Conservation (phyloP, 2,113 vertebrate species). For the Polypterus bichir region DNA sequence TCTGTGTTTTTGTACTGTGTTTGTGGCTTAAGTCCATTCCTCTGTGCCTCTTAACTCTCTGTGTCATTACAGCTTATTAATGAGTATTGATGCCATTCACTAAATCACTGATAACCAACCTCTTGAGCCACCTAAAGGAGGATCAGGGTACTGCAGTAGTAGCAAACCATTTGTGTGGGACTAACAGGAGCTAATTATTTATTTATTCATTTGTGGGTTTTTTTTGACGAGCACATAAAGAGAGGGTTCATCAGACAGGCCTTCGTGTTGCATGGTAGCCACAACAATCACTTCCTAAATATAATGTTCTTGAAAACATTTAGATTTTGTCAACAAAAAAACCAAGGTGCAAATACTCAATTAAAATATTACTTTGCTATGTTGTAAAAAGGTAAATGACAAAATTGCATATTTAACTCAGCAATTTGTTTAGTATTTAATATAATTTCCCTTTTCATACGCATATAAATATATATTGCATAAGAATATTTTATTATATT, state of each 20-base stretch:
- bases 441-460: conserved; percentile 19
- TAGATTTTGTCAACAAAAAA: conserved; percentile 31
- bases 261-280: conserved; percentile 16
- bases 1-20: too few relatives aligned
- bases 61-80: too few relatives aligned
- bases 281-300: conserved; percentile 27
- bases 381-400: conserved; percentile 32
- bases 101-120: too few relatives aligned
- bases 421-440: conserved; percentile 21
- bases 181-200: too few relatives aligned
- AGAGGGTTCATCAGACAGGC: conserved; percentile 6
- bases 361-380: conserved; percentile 24
- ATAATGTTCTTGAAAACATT: conserved; percentile 35
- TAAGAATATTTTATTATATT: conserved; percentile 10
- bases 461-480: conserved; percentile 14
- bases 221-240: conserved; percentile 7
- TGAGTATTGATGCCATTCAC: too few relatives aligned
- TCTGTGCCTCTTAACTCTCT: too few relatives aligned
- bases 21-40: too few relatives aligned
- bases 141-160: too few relatives aligned
- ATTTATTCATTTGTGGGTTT: too few relatives aligned
- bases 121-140: too few relatives aligned
- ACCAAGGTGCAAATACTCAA: conserved; percentile 34
- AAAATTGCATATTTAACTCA: conserved; percentile 20
- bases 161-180: too few relatives aligned